Evolutionary conservation across 2,888 invertebrate genomes (phyloP).

Genomic region (Phragmatobia fuliginosa): DNA sequence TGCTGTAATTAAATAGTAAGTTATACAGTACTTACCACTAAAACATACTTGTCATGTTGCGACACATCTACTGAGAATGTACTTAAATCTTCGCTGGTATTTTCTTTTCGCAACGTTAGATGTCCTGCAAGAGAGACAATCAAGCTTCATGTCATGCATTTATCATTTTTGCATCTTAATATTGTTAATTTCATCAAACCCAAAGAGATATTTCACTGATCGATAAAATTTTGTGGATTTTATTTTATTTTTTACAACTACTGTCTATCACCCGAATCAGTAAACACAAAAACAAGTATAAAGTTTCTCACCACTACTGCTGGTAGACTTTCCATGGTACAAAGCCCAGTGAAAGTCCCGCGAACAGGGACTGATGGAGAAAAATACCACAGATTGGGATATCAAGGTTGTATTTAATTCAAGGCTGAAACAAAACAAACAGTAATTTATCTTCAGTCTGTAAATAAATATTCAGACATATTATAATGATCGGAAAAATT

Average conservation of each 20-base stretch:
- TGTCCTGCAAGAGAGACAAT: slow-evolving; percentile 71
- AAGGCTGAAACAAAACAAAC: slow-evolving; percentile 66
- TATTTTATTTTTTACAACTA: no score
- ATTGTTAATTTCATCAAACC: background rate
- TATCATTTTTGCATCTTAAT: no score
- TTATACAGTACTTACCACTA: slow-evolving; percentile 65
- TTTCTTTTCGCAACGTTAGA: slow-evolving; percentile 62
- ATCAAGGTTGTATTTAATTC: slow-evolving; percentile 76
- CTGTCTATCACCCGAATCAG: no score
- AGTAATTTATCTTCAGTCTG: background rate
- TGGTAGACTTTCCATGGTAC: slow-evolving; percentile 66
- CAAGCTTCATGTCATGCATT: no score
- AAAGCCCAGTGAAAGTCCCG: slow-evolving; percentile 75
- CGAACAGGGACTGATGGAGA: slow-evolving; percentile 78
- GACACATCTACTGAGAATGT: slow-evolving; percentile 68
- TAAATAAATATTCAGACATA: background rate
- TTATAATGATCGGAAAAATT: no score
- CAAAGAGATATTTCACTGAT: no score
- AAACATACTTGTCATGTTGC: slow-evolving; percentile 72
- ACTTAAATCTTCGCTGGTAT: slow-evolving; percentile 63
- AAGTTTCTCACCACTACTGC: slow-evolving; percentile 60
- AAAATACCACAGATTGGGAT: slow-evolving; percentile 67
- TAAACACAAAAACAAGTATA: background rate
- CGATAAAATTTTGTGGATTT: no score
- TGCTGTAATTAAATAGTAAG: background rate